Conservation (phyloP, 2,888 invertebrate genomes). For the Exocentrus adspersus region DNA sequence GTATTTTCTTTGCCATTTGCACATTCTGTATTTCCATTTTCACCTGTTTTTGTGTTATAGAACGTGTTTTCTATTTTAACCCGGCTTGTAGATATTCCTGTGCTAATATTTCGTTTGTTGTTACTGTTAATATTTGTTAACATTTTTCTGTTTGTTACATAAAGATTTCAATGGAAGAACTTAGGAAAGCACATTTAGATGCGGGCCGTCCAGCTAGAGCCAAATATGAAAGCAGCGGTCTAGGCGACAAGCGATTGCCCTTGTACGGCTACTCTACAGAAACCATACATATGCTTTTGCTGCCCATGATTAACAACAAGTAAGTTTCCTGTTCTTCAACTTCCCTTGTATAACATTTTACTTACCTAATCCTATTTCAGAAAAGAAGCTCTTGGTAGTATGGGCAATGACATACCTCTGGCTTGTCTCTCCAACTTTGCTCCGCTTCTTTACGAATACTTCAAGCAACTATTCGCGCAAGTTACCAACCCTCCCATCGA, state of each 20-base stretch:
- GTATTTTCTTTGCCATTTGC: conserved; percentile 32
- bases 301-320: conserved; percentile 94
- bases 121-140: no score
- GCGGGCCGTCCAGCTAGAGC: conserved; percentile 58
- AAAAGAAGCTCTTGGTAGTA: conserved; percentile 98
- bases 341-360: no score
- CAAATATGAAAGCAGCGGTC: conserved; percentile 66
- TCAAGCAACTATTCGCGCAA: conserved; percentile 99
- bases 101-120: conserved; percentile 14
- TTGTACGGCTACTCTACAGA: conserved; percentile 96
- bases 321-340: conserved; percentile 52
- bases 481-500: conserved; percentile 99
- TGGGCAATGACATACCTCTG: conserved; percentile 98
- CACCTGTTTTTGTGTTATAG: conserved; percentile 19
- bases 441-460: conserved; percentile 95
- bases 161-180: conserved; percentile 84
- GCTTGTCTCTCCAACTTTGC: conserved; percentile 97
- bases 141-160: conserved; percentile 20
- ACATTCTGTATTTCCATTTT: conserved; percentile 22
- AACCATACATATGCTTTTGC: conserved; percentile 89
- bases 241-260: conserved; percentile 84
- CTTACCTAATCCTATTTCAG: no score
- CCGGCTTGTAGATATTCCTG: conserved; percentile 19
- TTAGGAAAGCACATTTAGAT: conserved; percentile 71
- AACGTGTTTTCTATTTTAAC: conserved; percentile 10